Percentiles rank a stretch among this genome's conserved stretches.
These are phyloP conservation scores for Sandelia bainsii DNA, from an alignment of 2,797 vertebrate species.

Conservation along the genomic window DNA sequence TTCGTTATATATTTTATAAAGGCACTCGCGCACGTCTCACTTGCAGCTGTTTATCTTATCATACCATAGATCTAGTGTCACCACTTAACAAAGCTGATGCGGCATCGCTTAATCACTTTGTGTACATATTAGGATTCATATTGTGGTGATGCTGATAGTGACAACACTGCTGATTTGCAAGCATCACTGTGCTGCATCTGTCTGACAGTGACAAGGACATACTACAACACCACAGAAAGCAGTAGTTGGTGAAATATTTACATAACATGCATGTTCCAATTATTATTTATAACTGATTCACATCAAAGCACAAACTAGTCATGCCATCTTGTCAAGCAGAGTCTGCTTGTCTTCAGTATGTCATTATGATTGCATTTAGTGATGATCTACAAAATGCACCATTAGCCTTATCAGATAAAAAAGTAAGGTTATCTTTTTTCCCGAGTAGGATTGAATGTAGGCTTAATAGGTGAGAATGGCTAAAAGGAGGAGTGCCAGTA, in stretches of 20 bases:
- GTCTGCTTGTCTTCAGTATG: background rate
- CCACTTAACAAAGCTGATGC: constrained; percentile 32
- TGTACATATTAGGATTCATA: constrained; percentile 46
- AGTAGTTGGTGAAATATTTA: constrained; percentile 49
- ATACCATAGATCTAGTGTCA: constrained; percentile 28
- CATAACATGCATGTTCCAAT: constrained; percentile 35
- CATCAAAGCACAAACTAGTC: constrained; percentile 28
- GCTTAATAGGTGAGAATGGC: constrained; percentile 31
- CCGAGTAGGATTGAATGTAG: constrained; percentile 6
- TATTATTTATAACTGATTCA: constrained; percentile 21
- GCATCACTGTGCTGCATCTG: constrained; percentile 22
- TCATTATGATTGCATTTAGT: background rate
- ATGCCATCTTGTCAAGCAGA: constrained; percentile 11
- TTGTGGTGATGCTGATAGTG: constrained; percentile 28
- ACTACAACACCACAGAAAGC: constrained; percentile 11
- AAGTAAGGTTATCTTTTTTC: background rate
- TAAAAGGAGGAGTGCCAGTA: constrained; percentile 48
- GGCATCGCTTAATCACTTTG: constrained; percentile 34
- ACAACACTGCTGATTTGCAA: constrained; percentile 37
- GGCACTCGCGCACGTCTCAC: background rate
- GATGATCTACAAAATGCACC: constrained; percentile 8
- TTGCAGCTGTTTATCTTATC: constrained; percentile 43
- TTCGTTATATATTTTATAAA: constrained; percentile 23
- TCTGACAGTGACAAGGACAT: constrained; percentile 50
- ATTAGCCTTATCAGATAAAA: constrained; percentile 11